Conservation (phyloP, 2,888 invertebrate genomes). For the Lithophane socia region DNA sequence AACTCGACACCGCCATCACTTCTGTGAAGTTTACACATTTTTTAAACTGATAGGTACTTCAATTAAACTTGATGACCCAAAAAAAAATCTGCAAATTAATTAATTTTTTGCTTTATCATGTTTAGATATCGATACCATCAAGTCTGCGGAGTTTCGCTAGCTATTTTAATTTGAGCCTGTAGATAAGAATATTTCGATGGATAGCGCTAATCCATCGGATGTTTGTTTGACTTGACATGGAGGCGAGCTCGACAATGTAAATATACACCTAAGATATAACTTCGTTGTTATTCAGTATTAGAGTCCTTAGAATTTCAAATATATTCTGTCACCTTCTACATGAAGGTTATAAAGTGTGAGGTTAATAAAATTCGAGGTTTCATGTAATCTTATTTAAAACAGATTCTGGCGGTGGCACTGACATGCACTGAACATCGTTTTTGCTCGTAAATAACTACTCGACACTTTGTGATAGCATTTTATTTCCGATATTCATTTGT, state of each 20-base stretch:
- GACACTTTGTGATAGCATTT: slow-evolving; percentile 6
- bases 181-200: slow-evolving; percentile 29
- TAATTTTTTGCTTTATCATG: too few relatives aligned
- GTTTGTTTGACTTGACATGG: slow-evolving; percentile 12
- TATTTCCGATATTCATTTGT: slow-evolving; percentile 29
- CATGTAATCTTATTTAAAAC: slow-evolving; percentile 38
- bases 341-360: slow-evolving; percentile 43
- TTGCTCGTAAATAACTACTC: slow-evolving; percentile 10
- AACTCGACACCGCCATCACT: too few relatives aligned
- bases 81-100: too few relatives aligned
- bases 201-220: slow-evolving; percentile 21
- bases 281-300: slow-evolving; percentile 18
- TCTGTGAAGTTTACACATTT: too few relatives aligned
- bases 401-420: slow-evolving; percentile 42
- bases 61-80: too few relatives aligned
- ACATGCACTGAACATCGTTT: slow-evolving; percentile 14
- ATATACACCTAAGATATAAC: neutral
- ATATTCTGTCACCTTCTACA: slow-evolving; percentile 38
- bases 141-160: too few relatives aligned
- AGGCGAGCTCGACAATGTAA: slow-evolving; percentile 9
- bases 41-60: too few relatives aligned
- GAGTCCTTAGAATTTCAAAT: slow-evolving; percentile 46
- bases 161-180: too few relatives aligned
- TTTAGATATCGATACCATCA: too few relatives aligned
- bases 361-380: slow-evolving; percentile 46